Conservation (phyloP, 2,888 invertebrate genomes). For the Dynastes maya region DNA sequence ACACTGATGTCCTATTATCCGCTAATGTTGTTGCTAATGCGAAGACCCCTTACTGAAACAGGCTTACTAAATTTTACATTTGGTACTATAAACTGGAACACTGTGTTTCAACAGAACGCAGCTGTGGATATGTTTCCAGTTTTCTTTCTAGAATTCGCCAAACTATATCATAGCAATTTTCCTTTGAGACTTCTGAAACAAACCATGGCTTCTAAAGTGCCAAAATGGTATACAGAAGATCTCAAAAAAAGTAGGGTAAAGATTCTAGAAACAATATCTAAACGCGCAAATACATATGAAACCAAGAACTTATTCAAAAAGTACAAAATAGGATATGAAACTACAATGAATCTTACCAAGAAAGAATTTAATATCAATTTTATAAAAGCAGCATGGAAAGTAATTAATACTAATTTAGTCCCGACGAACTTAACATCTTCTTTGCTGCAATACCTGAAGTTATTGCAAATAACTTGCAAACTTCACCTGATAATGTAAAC, state of each 20-base stretch:
- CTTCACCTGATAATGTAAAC: neutral
- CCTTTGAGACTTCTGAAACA: neutral
- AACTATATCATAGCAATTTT: neutral
- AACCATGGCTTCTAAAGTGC: neutral
- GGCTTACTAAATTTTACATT: conserved; percentile 5
- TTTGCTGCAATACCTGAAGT: neutral
- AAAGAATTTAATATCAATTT: neutral
- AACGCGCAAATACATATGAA: neutral
- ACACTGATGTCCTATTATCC: too few relatives aligned
- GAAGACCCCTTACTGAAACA: neutral
- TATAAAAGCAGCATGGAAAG: neutral
- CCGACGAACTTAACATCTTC: neutral
- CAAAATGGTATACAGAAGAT: conserved; percentile 8
- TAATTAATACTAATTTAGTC: too few relatives aligned
- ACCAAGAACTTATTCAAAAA: neutral
- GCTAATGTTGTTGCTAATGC: too few relatives aligned
- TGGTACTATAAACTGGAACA: neutral
- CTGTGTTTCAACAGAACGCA: neutral
- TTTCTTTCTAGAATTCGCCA: neutral
- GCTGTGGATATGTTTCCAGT: conserved; percentile 8
- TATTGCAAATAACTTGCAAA: neutral
- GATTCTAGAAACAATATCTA: neutral
- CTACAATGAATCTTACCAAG: neutral
- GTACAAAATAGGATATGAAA: neutral
- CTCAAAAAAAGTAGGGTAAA: neutral